phyloP scores from a whole-genome alignment of 2,888 invertebrate genomes.

The Parnassius apollo region DNA sequence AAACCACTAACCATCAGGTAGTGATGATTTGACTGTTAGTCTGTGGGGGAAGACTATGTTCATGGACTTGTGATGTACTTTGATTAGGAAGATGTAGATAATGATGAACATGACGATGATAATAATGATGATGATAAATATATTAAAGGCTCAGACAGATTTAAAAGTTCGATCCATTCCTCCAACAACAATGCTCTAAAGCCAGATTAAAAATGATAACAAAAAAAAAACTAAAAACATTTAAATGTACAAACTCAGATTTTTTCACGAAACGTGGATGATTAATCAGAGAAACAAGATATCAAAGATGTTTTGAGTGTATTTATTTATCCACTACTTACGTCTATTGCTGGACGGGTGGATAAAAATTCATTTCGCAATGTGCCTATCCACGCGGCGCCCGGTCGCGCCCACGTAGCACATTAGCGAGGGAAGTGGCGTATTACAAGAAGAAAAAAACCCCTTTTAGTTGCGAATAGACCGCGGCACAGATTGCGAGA shows the following conservation, averaged over 20 bases:
- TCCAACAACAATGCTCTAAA: constrained; percentile 14
- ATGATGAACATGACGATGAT: no score
- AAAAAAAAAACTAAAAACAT: constrained; percentile 2
- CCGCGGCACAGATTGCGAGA: constrained; percentile 62
- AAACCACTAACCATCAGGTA: no score
- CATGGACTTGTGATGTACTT: no score
- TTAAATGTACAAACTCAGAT: neutral
- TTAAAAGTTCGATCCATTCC: constrained; percentile 6
- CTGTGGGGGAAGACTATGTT: no score
- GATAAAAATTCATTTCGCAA: constrained; percentile 25
- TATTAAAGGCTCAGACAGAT: constrained; percentile 5
- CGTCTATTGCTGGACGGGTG: constrained; percentile 18
- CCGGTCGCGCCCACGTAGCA: constrained; percentile 46
- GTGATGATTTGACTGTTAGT: no score
- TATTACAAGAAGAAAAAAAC: constrained; percentile 46
- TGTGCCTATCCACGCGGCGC: constrained; percentile 26
- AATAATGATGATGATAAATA: neutral
- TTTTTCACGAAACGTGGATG: constrained; percentile 11
- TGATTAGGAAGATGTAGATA: no score
- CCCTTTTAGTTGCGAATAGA: constrained; percentile 49
- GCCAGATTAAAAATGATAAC: constrained; percentile 13
- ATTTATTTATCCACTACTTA: constrained; percentile 25
- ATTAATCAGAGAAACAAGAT: constrained; percentile 18
- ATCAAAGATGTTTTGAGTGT: constrained; percentile 27
- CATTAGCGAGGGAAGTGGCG: constrained; percentile 50